A percentile compares a stretch with the other conserved stretches of the same genome.
Evolutionary conservation across 2,113 vertebrate genomes (phyloP).

Genomic region (Caranx ignobilis): DNA sequence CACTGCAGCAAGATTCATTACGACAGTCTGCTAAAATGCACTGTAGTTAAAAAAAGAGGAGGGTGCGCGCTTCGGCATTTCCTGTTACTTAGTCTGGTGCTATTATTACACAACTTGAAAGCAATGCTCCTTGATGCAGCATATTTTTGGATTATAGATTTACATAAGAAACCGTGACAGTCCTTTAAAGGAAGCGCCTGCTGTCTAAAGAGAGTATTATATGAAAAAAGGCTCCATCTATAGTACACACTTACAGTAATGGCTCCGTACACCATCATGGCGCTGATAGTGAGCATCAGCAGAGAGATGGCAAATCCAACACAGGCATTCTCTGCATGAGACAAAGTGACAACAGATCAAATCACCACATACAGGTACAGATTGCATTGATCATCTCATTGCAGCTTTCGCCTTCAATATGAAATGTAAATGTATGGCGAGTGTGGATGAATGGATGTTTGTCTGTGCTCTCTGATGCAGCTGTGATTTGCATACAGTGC

Average conservation of each 20-base stretch:
- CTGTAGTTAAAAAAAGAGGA: neutral
- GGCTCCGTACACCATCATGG: slow-evolving; percentile 98
- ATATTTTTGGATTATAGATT: slow-evolving; percentile 43
- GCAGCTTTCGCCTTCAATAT: too few relatives aligned
- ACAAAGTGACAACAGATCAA: slow-evolving; percentile 42
- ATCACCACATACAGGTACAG: neutral
- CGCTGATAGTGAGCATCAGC: slow-evolving; percentile 98
- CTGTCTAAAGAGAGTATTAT: slow-evolving; percentile 4
- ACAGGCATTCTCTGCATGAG: slow-evolving; percentile 92
- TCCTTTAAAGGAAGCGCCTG: neutral
- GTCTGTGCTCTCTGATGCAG: slow-evolving; percentile 27
- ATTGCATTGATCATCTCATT: neutral
- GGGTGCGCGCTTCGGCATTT: neutral
- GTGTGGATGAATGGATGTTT: slow-evolving; percentile 2
- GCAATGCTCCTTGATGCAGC: neutral
- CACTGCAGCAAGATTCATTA: neutral
- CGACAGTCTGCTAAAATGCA: neutral
- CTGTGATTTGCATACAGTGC: slow-evolving; percentile 34
- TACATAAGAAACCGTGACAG: slow-evolving; percentile 22
- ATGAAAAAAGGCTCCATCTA: neutral
- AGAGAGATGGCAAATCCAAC: slow-evolving; percentile 97
- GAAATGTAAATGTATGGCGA: neutral
- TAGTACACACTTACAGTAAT: slow-evolving; percentile 90
- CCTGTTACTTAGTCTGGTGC: slow-evolving; percentile 1
- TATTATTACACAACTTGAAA: slow-evolving; percentile 29